Evolutionary conservation across 2,113 vertebrate species (phyloP), one percentile per base, ranked within the genome.

Genomic region (Apteryx owenii): DNA sequence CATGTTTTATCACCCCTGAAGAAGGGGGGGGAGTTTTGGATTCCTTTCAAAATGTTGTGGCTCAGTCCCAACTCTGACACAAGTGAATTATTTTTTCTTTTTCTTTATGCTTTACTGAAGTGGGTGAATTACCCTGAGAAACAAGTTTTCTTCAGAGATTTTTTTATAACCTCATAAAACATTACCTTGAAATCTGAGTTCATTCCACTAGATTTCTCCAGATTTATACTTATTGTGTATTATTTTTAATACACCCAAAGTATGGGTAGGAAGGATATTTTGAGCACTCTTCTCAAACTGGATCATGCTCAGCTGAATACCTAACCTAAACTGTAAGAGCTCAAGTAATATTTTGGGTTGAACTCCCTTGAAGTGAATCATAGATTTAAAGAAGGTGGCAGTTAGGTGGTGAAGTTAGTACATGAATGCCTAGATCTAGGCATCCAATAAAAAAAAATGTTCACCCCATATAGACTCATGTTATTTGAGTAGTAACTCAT

Each of bases 1-100:
- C 0, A 0, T 31, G 1, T 48, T 58, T 89, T 73, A 71, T 48
- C 58, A 42, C 14, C 10, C 44, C 21, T 0, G 1, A 42, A 75
- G 12, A 77, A 65, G 28, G 2, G 2, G 11, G 22, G 72, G 10
- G 29, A 91, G 44, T 46, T 85, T 38, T 95, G 84, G 73, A 81
- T 70, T 51, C 0, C 1, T 87, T 95, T 87, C 85, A 94, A 81
- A 61, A 25, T 0, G 0, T 1, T 28, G 53, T 83, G 78, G 78
- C 51, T 2, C 5, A 13, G 28, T 85, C 91, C 50, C 31, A 85
- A 0, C n/a, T 70, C 7, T 4, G 4, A 0, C 20, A 51, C 38
- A 51, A 81, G 51, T 81, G 26, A 81, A 75, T 71, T 76, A 54
- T 17, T 51, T 89, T 53, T 53, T 14, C 50, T 54, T 83, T 83